phyloP scores from a whole-genome alignment of 2,113 vertebrate genomes.

The Ovis canadensis region DNA sequence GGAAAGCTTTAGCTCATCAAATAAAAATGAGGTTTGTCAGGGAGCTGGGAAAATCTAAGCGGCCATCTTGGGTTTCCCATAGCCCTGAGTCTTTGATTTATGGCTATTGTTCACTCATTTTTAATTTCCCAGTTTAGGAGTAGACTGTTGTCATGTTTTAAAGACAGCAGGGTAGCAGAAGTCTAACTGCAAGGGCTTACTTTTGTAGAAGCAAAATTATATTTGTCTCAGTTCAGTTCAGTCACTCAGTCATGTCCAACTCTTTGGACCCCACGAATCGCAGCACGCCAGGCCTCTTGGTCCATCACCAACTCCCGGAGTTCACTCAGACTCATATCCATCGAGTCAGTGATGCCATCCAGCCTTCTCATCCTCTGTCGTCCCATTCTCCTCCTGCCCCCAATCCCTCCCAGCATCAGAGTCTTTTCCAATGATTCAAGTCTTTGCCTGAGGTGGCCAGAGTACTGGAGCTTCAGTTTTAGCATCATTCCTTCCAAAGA shows the following conservation, averaged over 20 bases:
- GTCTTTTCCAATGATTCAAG: too few species aligned
- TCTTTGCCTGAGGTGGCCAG: too few species aligned
- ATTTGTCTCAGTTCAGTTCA: background rate
- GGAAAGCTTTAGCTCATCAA: background rate
- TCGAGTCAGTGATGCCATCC: too few species aligned
- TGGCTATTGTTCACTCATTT: background rate
- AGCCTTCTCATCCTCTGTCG: too few species aligned
- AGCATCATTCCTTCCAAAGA: too few species aligned
- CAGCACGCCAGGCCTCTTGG: rapidly evolving
- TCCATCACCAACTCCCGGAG: too few species aligned
- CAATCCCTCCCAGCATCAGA: too few species aligned
- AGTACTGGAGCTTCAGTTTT: too few species aligned
- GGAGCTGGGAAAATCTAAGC: background rate
- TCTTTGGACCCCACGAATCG: too few species aligned
- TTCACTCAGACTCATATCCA: too few species aligned
- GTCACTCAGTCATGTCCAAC: too few species aligned
- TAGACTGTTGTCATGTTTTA: background rate
- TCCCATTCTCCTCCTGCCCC: too few species aligned
- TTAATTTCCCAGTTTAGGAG: background rate
- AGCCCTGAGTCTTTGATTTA: background rate
- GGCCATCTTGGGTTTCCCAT: background rate
- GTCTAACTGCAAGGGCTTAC: background rate
- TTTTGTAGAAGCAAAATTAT: background rate
- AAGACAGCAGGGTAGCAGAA: background rate
- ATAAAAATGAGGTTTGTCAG: background rate